Conservation (phyloP, 2,113 vertebrate genomes). For the Terrapene triunguis region DNA sequence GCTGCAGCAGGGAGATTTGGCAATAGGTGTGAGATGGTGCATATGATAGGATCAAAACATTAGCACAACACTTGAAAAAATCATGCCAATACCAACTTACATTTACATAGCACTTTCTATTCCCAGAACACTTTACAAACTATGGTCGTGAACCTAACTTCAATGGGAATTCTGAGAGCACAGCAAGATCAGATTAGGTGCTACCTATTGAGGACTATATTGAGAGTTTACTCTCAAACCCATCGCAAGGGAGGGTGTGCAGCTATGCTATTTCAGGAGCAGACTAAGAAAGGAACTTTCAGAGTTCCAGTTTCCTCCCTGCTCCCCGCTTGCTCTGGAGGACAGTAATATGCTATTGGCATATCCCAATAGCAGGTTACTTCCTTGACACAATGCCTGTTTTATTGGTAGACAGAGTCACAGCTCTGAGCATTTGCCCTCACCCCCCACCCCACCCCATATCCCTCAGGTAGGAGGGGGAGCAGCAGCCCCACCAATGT, state of each 20-base stretch:
- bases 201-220: background rate
- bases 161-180: background rate
- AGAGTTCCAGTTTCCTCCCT: background rate
- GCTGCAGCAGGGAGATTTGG: background rate
- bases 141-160: background rate
- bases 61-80: background rate
- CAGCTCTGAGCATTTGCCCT: background rate
- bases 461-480: background rate
- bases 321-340: background rate
- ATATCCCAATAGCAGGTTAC: background rate
- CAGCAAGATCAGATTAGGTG: background rate
- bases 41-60: background rate
- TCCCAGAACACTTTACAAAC: background rate
- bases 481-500: background rate
- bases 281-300: background rate
- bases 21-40: background rate
- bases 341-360: background rate
- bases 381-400: background rate
- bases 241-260: background rate
- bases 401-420: background rate
- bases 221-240: background rate
- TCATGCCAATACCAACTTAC: fast-evolving
- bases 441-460: too few relatives aligned
- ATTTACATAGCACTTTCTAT: background rate
- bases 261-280: background rate